Base-by-base conservation (phyloP, 2,113 vertebrate species). In the Oncorhynchus clarkii region DNA sequence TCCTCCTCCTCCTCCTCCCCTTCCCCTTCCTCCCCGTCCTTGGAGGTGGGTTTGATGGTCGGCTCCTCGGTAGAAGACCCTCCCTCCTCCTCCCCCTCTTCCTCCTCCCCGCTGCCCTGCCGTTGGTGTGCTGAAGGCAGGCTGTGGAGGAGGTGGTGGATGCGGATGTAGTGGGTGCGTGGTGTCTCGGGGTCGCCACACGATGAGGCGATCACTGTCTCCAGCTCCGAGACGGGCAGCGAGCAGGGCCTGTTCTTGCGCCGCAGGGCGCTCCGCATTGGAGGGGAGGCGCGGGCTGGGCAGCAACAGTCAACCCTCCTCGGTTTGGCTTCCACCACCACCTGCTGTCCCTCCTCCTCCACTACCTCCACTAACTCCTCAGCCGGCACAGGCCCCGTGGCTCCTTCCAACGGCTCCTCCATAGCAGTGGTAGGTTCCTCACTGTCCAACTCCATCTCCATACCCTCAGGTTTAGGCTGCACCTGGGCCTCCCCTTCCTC, bases 91-190 rank as follows among this genome's bases (percentile, higher is more conserved):
- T 18, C 68, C 48, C 87, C 90, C n/a, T 89, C 87, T 29, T 93
- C 92, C 74, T 92, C 74, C 11, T 94, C 92, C 4, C 95, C 94
- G 14, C 78, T 87, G 0, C 89, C 87, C 0, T 85, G 81, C 71
- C 76, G 85, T 26, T 91, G 85, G 78, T 88, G 95, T 3, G 96
- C 95, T 0, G 95, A 96, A 6, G 97, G 97, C 78, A 99, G 86
- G 73, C 96, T 98, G 93, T 99, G 97, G 6, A 99, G 95, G 62
- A 99, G 92, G 75, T 97, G 96, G 88, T 99, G 98, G 74, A 99
- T 96, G 16, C 96, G 93, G 73, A 99, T 96, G 90, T 99, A 99
- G 88, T 99, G 98, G 0, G 97, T 97, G 3, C 97, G 93, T 0
- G 98, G 98, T 0, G 97, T 99, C 87, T 99, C 97, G 0, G 97